A percentile compares a stretch with the other conserved stretches of the same genome.
Conservation (phyloP, 2,113 vertebrate genomes). For the Mungos mungo region DNA sequence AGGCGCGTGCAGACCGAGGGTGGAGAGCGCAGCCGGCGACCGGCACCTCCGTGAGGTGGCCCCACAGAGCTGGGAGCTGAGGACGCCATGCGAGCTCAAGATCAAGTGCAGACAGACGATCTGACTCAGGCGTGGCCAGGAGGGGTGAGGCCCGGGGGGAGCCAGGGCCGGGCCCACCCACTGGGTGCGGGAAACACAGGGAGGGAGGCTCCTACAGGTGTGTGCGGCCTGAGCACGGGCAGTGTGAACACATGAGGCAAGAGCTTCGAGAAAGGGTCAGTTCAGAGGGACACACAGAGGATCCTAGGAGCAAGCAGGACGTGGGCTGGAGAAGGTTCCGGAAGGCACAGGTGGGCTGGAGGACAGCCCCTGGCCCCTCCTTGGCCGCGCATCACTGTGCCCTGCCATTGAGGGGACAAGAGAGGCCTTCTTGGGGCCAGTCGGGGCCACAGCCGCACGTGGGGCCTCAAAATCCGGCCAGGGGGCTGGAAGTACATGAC, state of each 20-base stretch:
- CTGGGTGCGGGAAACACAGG: fast-evolving
- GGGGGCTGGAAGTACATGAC: background rate
- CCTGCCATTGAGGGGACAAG: fast-evolving
- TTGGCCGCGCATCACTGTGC: fast-evolving
- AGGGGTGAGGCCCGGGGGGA: background rate
- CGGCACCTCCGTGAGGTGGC: fast-evolving
- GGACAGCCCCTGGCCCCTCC: background rate
- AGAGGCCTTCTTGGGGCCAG: no score
- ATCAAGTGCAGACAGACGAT: background rate
- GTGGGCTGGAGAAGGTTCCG: background rate
- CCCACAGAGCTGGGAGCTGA: background rate
- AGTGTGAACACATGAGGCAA: background rate
- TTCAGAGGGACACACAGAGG: background rate
- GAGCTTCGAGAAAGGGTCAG: background rate
- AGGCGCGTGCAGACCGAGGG: fast-evolving
- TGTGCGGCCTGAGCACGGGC: fast-evolving
- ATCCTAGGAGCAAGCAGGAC: background rate
- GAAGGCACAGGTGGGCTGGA: background rate
- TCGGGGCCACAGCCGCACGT: fast-evolving
- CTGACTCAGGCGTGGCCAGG: background rate
- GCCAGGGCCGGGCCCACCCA: background rate
- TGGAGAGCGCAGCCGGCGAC: background rate
- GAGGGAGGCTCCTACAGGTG: background rate
- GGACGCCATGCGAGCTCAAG: background rate
- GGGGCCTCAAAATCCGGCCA: background rate